These are phyloP conservation scores for Hyperoplus lanceolatus DNA, from an alignment of 2,797 vertebrate genomes.

Conservation along the genomic window DNA sequence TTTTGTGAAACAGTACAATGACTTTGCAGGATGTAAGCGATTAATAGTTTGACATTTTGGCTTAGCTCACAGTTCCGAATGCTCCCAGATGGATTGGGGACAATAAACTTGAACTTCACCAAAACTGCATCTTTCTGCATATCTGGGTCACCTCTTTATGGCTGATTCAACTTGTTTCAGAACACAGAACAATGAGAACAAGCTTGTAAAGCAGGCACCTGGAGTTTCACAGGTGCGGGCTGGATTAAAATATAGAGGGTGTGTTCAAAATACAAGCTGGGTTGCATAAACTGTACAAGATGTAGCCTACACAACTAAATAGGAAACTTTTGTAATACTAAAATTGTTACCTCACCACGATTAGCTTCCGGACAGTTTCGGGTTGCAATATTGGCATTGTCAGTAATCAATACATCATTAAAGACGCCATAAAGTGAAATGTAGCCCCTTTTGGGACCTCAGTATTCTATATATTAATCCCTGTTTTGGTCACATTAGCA, in stretches of 20 bases:
- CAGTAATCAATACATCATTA: not conserved
- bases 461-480: not conserved
- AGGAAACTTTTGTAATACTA: not conserved
- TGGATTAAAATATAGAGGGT: slow-evolving; percentile 23
- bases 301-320: not conserved
- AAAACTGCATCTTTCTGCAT: slow-evolving; percentile 58
- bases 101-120: slow-evolving; percentile 58
- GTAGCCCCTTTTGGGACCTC: not conserved
- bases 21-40: slow-evolving; percentile 52
- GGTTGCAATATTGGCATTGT: not conserved
- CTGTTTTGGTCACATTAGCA: not conserved
- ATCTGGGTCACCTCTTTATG: slow-evolving; percentile 67
- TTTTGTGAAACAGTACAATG: slow-evolving; percentile 45
- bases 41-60: slow-evolving; percentile 55
- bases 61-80: slow-evolving; percentile 33
- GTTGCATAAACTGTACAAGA: not conserved
- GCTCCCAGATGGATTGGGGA: slow-evolving; percentile 61
- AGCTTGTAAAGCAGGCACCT: slow-evolving; percentile 49
- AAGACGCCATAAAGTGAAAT: not conserved
- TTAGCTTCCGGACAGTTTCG: not conserved
- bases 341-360: not conserved
- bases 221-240: slow-evolving; percentile 54
- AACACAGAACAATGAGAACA: slow-evolving; percentile 53
- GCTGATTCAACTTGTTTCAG: slow-evolving; percentile 64
- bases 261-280: not conserved